phyloP scores from a whole-genome alignment of 2,797 vertebrate species.

The Alcedo atthis region DNA sequence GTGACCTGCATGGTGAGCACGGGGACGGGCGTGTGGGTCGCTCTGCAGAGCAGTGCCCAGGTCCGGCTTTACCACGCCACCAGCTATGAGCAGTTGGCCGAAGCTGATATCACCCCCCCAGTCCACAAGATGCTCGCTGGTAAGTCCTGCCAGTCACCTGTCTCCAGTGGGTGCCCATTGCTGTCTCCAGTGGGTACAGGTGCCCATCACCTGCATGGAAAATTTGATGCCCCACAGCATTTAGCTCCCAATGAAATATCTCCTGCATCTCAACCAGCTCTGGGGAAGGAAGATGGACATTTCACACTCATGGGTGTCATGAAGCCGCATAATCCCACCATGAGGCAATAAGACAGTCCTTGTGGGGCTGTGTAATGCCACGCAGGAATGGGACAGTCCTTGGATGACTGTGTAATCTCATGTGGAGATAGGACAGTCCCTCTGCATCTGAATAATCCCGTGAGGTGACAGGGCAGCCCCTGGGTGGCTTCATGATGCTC shows the following conservation, averaged over 20 bases:
- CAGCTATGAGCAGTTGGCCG: slow-evolving; percentile 91
- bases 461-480: fast-evolving
- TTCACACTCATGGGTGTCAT: fast-evolving
- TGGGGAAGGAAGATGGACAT: fast-evolving
- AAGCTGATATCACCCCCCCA: slow-evolving; percentile 94
- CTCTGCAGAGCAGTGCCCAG: slow-evolving; percentile 92
- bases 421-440: too few species aligned
- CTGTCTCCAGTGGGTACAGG: fast-evolving
- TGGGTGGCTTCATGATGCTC: background rate
- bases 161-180: background rate
- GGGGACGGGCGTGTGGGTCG: slow-evolving; percentile 91
- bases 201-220: fast-evolving
- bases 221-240: fast-evolving
- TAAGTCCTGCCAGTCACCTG: background rate
- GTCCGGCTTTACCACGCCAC: slow-evolving; percentile 92
- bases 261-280: background rate
- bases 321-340: fast-evolving
- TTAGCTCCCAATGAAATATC: fast-evolving
- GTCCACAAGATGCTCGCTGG: slow-evolving; percentile 99
- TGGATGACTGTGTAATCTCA: background rate
- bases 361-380: background rate
- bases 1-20: slow-evolving; percentile 94
- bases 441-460: background rate
- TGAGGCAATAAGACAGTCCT: background rate
- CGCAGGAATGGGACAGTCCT: background rate